Percentiles rank a stretch among this genome's conserved stretches.
Evolutionary conservation across 2,113 vertebrate genomes (phyloP).

Genomic region (Indri indri): DNA sequence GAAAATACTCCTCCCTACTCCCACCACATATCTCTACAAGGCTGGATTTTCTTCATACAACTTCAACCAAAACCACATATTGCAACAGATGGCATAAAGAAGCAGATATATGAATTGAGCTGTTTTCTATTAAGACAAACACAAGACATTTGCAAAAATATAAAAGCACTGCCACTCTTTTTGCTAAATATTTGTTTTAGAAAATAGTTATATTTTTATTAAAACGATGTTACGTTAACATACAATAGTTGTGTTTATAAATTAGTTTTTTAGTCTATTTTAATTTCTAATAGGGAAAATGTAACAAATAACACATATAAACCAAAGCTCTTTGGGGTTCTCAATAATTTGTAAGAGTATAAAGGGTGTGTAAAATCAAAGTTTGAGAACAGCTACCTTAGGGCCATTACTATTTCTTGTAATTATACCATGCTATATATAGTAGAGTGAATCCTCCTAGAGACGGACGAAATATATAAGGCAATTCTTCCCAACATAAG

Average conservation of each 20-base stretch:
- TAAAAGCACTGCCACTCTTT: not conserved
- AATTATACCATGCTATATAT: not conserved
- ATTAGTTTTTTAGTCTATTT: not conserved
- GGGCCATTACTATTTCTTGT: not conserved
- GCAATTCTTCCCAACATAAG: not conserved
- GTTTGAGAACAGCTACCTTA: not conserved
- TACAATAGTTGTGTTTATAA: not conserved
- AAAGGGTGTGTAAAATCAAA: not conserved
- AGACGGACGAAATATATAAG: constrained; percentile 13
- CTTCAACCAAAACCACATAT: constrained; percentile 43
- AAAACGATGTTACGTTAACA: constrained; percentile 4
- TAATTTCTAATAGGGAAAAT: constrained; percentile 20
- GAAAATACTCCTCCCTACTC: constrained; percentile 3
- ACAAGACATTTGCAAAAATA: not conserved
- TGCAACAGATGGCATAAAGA: not conserved
- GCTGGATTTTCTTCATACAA: constrained; percentile 38
- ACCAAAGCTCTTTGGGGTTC: not conserved
- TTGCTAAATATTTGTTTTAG: not conserved
- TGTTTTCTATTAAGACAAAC: not conserved
- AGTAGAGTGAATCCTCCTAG: not conserved
- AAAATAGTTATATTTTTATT: not conserved
- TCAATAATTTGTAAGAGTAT: not conserved
- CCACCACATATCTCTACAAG: not conserved
- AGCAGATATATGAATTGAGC: not conserved
- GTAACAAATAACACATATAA: not conserved